Conservation (phyloP, 2,797 vertebrate genomes). For the Trematocara caparti region DNA sequence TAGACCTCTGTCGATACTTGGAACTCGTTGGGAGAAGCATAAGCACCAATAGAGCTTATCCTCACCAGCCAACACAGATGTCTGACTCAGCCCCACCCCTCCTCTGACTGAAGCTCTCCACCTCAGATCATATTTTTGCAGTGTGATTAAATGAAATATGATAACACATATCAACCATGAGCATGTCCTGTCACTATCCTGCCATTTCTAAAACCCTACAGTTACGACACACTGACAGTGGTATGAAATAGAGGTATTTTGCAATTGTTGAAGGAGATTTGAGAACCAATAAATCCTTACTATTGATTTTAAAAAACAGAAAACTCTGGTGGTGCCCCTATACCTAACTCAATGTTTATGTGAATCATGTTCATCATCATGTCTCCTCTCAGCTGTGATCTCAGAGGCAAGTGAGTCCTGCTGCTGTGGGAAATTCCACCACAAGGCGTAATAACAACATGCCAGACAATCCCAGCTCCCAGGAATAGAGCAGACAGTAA, state of each 20-base stretch:
- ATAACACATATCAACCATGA: not conserved
- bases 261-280: not conserved
- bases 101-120: not conserved
- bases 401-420: not conserved
- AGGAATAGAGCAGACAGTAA: constrained; percentile 21
- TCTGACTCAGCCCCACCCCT: not conserved
- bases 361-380: not conserved
- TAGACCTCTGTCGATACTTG: constrained; percentile 10
- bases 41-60: not conserved
- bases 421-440: constrained; percentile 30
- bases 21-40: not conserved
- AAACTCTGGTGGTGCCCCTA: not conserved
- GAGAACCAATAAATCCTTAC: not conserved
- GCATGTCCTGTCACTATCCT: not conserved
- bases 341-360: not conserved
- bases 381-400: not conserved
- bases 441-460: constrained; percentile 42
- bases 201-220: not conserved
- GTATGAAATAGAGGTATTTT: not conserved
- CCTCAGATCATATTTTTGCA: not conserved
- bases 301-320: not conserved
- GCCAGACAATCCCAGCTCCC: constrained; percentile 21
- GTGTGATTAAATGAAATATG: not conserved
- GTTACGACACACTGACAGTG: not conserved
- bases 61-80: constrained; percentile 8